A percentile compares a stretch with the other conserved stretches of the same genome.
phyloP scores from a whole-genome alignment of 2,888 invertebrate genomes.

The Brachylomia viminalis region DNA sequence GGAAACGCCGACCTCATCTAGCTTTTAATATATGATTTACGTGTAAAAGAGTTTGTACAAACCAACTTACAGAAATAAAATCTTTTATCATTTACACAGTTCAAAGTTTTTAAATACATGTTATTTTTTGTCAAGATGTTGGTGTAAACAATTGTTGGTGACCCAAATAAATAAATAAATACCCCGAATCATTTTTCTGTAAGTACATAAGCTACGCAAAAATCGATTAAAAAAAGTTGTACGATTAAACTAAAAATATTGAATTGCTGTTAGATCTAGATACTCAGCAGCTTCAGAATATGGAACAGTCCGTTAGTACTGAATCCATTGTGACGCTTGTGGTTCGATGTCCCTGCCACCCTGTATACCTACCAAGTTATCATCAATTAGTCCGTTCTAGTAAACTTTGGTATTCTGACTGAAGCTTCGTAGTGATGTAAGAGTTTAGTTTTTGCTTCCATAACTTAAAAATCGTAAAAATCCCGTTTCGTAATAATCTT shows the following conservation, averaged over 20 bases:
- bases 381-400: not conserved
- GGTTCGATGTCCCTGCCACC: no score
- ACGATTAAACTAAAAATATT: not conserved
- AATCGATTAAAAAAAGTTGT: not conserved
- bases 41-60: no score
- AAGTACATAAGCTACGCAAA: not conserved
- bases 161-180: no score
- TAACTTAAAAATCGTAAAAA: constrained; percentile 25
- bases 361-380: not conserved
- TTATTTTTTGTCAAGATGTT: no score
- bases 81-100: no score
- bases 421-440: not conserved
- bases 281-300: not conserved
- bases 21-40: no score
- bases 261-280: not conserved
- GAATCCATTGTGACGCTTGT: no score
- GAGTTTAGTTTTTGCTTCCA: constrained; percentile 9
- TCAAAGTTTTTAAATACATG: no score
- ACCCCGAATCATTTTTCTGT: not conserved
- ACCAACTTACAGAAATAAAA: no score
- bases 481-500: constrained; percentile 31
- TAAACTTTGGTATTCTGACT: not conserved
- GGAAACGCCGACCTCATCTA: no score
- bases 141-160: no score
- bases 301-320: not conserved